These are phyloP conservation scores for Scelioninae gen. 1 DNA, from an alignment of 2,888 invertebrate genomes.

Conservation along the genomic window DNA sequence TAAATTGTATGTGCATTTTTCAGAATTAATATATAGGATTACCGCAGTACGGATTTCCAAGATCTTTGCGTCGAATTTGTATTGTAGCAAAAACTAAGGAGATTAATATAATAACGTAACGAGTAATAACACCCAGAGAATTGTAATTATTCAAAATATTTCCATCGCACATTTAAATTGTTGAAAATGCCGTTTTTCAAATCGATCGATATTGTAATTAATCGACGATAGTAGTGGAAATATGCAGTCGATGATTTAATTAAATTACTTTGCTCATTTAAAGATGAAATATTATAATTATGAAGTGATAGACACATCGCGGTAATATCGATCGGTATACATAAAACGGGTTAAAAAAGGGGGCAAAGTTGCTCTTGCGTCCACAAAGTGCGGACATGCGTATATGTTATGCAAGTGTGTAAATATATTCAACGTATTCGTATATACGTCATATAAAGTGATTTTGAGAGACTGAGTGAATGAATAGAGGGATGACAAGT, in stretches of 20 bases:
- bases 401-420: conserved; percentile 75
- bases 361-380: conserved; percentile 70
- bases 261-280: conserved; percentile 14
- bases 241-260: conserved; percentile 8
- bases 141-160: conserved; percentile 19
- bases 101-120: conserved; percentile 19
- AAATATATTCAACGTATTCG: conserved; percentile 73
- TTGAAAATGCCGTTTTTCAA: conserved; percentile 37
- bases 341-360: conserved; percentile 53
- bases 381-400: conserved; percentile 70
- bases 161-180: conserved; percentile 10
- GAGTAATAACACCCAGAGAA: conserved; percentile 5
- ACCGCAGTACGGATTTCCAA: not conserved
- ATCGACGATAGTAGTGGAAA: conserved; percentile 22
- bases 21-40: conserved; percentile 9
- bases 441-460: conserved; percentile 52
- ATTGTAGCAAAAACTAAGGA: conserved; percentile 10
- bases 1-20: conserved; percentile 9
- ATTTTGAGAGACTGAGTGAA: conserved; percentile 37
- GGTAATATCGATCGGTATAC: conserved; percentile 55
- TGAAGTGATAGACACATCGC: conserved; percentile 22
- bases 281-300: conserved; percentile 29
- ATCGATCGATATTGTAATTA: conserved; percentile 38
- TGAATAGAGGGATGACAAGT: conserved; percentile 16
- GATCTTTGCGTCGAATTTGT: not conserved